These are phyloP conservation scores for Pollenia amentaria DNA, from an alignment of 2,888 invertebrate species.

Conservation along the genomic window DNA sequence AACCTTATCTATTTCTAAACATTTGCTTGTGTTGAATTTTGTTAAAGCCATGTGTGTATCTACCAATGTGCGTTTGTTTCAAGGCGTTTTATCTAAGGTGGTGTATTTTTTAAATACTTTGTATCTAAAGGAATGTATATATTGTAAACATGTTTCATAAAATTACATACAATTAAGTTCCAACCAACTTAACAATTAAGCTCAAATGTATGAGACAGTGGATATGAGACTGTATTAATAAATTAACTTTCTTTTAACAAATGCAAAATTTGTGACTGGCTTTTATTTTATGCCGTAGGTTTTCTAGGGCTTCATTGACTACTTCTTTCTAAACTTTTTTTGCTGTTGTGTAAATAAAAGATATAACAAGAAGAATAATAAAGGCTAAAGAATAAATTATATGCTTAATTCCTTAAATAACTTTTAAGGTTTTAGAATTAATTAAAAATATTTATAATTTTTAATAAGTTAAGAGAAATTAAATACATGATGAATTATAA, in stretches of 20 bases:
- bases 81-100: background rate
- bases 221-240: background rate
- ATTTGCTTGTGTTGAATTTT: background rate
- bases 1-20: slow-evolving; percentile 27
- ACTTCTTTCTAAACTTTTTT: background rate
- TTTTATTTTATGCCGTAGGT: slow-evolving; percentile 15
- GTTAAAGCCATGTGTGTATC: background rate
- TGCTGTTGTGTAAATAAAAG: slow-evolving; percentile 15
- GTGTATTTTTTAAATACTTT: background rate
- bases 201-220: background rate
- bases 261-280: background rate
- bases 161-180: slow-evolving; percentile 44
- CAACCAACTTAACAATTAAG: slow-evolving; percentile 50
- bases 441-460: background rate
- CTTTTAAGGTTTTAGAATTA: background rate
- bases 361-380: background rate
- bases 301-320: background rate
- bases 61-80: background rate
- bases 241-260: background rate
- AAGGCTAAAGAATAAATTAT: no score
- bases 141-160: slow-evolving; percentile 32
- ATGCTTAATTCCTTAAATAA: background rate
- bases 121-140: slow-evolving; percentile 18
- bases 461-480: background rate
- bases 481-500: background rate